These are phyloP conservation scores for Seriola quinqueradiata DNA, from an alignment of 2,113 vertebrate genomes.

Conservation along the genomic window DNA sequence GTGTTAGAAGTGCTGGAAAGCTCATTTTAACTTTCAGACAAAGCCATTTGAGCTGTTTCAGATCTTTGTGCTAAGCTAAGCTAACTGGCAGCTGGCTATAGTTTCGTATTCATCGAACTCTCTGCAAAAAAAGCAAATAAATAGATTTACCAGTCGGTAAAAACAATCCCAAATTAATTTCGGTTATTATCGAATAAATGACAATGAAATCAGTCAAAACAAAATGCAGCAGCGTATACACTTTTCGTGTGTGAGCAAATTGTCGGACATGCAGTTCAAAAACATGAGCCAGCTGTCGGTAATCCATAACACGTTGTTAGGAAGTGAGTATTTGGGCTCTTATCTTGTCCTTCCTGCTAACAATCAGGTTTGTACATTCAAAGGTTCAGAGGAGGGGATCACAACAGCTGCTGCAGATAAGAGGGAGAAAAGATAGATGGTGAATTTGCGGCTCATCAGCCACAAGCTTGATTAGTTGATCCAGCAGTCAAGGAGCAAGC, in stretches of 20 bases:
- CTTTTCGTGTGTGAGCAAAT: neutral
- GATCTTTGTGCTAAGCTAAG: too few species aligned
- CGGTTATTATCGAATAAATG: neutral
- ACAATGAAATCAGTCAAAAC: neutral
- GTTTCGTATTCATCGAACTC: neutral
- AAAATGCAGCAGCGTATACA: neutral
- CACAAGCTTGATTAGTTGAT: constrained; percentile 55
- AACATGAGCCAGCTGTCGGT: constrained; percentile 54
- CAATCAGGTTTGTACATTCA: constrained; percentile 57
- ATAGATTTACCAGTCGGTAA: neutral
- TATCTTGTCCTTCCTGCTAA: constrained; percentile 67
- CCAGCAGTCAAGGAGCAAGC: constrained; percentile 47
- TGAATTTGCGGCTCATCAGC: constrained; percentile 51
- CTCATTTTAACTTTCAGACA: neutral
- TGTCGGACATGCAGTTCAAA: constrained; percentile 19
- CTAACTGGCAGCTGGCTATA: neutral
- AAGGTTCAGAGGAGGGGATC: constrained; percentile 20
- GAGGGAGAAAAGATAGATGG: constrained; percentile 32
- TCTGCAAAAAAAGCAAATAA: neutral
- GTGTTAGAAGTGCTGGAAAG: too few species aligned
- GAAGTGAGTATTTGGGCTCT: constrained; percentile 34
- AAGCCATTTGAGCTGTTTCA: neutral
- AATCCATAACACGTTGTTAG: constrained; percentile 59
- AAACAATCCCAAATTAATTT: neutral
- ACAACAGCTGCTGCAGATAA: constrained; percentile 65